phyloP scores from a whole-genome alignment of 2,113 vertebrate genomes.

The Campylomormyrus tamandua region DNA sequence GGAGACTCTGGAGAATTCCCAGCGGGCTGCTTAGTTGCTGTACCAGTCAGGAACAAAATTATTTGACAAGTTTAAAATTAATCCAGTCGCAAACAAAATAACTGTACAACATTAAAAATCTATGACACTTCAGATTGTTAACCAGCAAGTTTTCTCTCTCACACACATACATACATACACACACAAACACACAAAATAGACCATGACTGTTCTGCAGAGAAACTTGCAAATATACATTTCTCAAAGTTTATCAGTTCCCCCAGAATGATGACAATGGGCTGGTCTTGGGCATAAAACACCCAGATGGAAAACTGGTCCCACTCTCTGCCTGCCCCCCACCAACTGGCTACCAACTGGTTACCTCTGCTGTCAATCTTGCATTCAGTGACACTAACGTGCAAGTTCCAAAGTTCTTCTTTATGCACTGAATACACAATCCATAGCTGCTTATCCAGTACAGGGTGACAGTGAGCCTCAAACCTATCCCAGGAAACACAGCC shows the following conservation, averaged over 20 bases:
- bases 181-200: background rate
- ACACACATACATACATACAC: no score
- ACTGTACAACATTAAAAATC: background rate
- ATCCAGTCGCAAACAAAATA: background rate
- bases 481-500: background rate
- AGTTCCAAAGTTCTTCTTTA: background rate
- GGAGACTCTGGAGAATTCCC: background rate
- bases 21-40: background rate
- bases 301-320: background rate
- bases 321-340: no score
- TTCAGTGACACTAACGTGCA: background rate
- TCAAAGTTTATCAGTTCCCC: background rate
- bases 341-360: background rate
- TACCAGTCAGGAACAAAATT: background rate
- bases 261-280: background rate
- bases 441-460: background rate
- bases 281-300: background rate
- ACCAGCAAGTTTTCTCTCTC: no score
- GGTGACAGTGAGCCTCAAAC: background rate
- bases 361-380: background rate
- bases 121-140: background rate
- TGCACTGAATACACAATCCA: background rate
- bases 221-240: background rate
- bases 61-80: background rate
- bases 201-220: background rate